Evolutionary conservation across 1,140 invertebrate species (phyloP), one percentile per base, ranked within the genome.

Genomic region (Idris sp.): DNA sequence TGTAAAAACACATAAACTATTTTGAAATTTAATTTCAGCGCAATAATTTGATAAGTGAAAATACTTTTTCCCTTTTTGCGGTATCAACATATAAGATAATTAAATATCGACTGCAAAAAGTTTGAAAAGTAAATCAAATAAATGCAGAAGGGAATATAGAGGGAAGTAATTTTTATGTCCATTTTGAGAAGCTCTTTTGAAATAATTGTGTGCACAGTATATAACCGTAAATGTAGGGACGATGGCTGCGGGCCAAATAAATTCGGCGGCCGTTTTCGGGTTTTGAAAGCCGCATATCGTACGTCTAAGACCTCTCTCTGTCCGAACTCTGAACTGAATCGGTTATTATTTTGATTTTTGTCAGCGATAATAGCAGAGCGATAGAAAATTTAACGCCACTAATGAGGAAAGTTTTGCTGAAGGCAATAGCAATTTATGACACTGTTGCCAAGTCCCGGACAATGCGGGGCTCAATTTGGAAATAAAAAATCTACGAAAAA

Each of bases 191-290:
- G 28, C 18, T 35, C 28, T 46, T 44, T 62, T 38, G 48, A 36
- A 58, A 38, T 62, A 58, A 58, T 22, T 56, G 53, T 51, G 53
- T 38, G 58, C 31, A 43, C 10, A 11, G 48, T 31, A 51, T 31
- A 51, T 58, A 64, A 44, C 28, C 25, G 54, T 40, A n/a, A 46
- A 69, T 64, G 36, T 19, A 43, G 46, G 10, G 59, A 75, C 53
- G 16, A 69, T 75, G 73, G 73, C 64, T 26, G 4, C 16, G 33
- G 31, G 73, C 73, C 73, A 75, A 75, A 75, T 59, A 64, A 59
- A 69, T 64, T 69, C 64, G 46, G 26, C 33, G 35, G 28, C 64
- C 53, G 43, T 59, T 64, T 75, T 64, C 38, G 49, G 48, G 41
- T 41, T 65, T 68, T 11, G 3, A 56, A 46, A 56, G 30, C 38